phyloP scores from a whole-genome alignment of 1,140 invertebrate genomes.

The Eciton burchellii region DNA sequence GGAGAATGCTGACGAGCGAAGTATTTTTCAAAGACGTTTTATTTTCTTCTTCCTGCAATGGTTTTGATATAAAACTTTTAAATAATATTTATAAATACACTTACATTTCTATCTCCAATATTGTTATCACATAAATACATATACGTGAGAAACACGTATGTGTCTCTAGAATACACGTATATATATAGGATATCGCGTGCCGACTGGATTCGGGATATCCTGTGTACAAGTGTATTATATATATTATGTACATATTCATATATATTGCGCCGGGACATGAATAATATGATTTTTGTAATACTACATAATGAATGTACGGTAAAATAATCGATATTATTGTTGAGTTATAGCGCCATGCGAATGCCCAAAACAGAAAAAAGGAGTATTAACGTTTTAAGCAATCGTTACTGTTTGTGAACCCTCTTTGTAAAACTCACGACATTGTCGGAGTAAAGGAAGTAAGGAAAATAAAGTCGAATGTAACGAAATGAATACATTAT shows the following conservation, averaged over 20 bases:
- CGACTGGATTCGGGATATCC: constrained; percentile 18
- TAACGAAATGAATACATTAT: constrained; percentile 39
- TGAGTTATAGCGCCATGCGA: constrained; percentile 74
- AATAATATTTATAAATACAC: constrained; percentile 75
- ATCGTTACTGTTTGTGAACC: constrained; percentile 80
- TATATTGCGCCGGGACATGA: constrained; percentile 57
- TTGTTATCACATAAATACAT: constrained; percentile 73
- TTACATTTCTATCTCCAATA: constrained; percentile 73
- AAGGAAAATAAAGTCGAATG: constrained; percentile 66
- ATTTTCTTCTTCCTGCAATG: constrained; percentile 73
- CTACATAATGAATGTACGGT: constrained; percentile 77
- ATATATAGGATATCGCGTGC: constrained; percentile 39
- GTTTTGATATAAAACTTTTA: constrained; percentile 82
- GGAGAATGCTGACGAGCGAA: background rate
- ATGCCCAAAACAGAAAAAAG: constrained; percentile 67
- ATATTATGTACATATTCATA: constrained; percentile 66
- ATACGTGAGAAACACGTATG: constrained; percentile 55
- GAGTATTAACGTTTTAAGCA: constrained; percentile 80
- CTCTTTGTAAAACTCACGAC: constrained; percentile 74
- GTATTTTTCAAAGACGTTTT: constrained; percentile 65
- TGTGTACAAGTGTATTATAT: constrained; percentile 56
- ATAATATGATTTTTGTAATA: constrained; percentile 65
- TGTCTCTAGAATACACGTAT: constrained; percentile 65
- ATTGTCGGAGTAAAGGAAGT: constrained; percentile 59
- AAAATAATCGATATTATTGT: constrained; percentile 77